Evolutionary conservation across 1,140 invertebrate genomes (phyloP), one percentile per base, ranked within the genome.

Genomic region (Leptestheria dahalacensis): DNA sequence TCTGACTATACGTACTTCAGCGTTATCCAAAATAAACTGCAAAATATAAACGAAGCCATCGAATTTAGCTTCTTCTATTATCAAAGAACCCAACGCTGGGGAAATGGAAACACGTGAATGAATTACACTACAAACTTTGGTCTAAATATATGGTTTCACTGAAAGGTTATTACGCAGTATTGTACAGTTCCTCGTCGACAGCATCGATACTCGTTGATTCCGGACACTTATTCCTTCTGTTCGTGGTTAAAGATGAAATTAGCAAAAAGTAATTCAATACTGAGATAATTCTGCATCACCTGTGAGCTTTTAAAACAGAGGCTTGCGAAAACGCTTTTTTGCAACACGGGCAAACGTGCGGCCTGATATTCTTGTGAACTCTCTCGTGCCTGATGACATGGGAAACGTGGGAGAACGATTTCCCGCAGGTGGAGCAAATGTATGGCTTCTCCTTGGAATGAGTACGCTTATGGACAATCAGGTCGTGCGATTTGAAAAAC

Each of bases 401-500:
- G 25, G 68, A 68, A 18, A 70, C 68, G 48, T 74, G 67, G 21
- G 65, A 67, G 57, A 80, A 80, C 1, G 71, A 66, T 57, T 77
- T 75, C 1, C 74, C 75, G 63, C 79, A 80, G 2, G 68, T 66
- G 6, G 66, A 69, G 64, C 79, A 80, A 15, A 72, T 65, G 63
- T 75, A 78, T 0, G 78, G 76, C 58, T 74, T 69, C 62, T 78
- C 75, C 10, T 77, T 73, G n/a, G 73, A 72, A 61, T 79, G 77
- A 3, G 71, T 73, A 57, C 74, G 2, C 51, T 52, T 15, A 33
- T 66, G 65, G 15, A 60, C 60, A 4, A 51, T 28, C 12, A 61
- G 25, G 20, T 61, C 60, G 21, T 56, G 47, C 15, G 46, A 26
- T 49, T 61, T 61, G 60, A 58, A 61, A 33, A 61, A 61, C 9